Conservation (phyloP, 2,888 invertebrate species). For the Taphrorychus bicolor region DNA sequence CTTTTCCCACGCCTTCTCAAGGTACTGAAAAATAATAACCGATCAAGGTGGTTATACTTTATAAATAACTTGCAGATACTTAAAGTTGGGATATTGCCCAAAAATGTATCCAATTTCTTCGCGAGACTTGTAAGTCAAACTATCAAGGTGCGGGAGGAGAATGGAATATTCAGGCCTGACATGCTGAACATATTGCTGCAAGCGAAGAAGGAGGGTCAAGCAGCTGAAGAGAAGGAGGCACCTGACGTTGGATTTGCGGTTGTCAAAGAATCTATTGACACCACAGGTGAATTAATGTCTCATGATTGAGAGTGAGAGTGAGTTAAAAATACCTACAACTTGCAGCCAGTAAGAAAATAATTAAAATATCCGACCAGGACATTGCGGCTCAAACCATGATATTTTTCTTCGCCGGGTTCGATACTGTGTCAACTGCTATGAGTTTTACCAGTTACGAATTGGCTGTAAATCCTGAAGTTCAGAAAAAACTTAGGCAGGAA, state of each 20-base stretch:
- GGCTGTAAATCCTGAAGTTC: slow-evolving; percentile 66
- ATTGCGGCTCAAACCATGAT: slow-evolving; percentile 65
- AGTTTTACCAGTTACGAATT: slow-evolving; percentile 65
- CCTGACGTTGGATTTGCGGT: slow-evolving; percentile 48
- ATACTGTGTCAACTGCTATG: slow-evolving; percentile 59
- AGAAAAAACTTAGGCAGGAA: slow-evolving; percentile 64
- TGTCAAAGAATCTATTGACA: slow-evolving; percentile 46
- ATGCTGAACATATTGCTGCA: slow-evolving; percentile 67
- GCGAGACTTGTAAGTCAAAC: slow-evolving; percentile 42
- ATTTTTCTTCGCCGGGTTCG: slow-evolving; percentile 63
- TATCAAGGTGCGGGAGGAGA: slow-evolving; percentile 43
- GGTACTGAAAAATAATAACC: not conserved
- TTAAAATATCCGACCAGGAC: slow-evolving; percentile 59
- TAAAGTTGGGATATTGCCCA: slow-evolving; percentile 11
- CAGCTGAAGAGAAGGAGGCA: slow-evolving; percentile 35
- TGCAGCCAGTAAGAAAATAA: slow-evolving; percentile 21
- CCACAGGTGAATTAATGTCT: not conserved
- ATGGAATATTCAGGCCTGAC: slow-evolving; percentile 49
- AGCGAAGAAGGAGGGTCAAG: slow-evolving; percentile 58
- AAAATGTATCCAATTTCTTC: slow-evolving; percentile 46
- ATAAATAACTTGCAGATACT: slow-evolving; percentile 10
- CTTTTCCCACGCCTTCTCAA: slow-evolving; percentile 8
- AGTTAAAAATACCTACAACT: no score
- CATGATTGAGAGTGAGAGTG: no score
- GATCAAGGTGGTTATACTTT: not conserved